Conservation (phyloP, 1,140 invertebrate species). For the Aphidius ervi region DNA sequence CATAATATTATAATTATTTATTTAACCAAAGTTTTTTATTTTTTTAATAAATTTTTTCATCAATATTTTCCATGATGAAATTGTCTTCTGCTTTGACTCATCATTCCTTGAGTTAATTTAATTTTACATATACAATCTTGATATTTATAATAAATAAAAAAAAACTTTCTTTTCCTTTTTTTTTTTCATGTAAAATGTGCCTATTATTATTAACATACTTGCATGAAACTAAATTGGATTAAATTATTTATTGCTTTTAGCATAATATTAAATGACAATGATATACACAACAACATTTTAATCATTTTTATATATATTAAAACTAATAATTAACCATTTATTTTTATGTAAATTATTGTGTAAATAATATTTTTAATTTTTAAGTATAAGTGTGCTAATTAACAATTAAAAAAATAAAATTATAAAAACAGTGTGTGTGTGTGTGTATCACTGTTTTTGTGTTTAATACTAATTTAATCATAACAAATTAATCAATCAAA, state of each 20-base stretch:
- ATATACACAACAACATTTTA: slow-evolving; percentile 12
- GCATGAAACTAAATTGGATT: neutral
- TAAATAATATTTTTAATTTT: slow-evolving; percentile 9
- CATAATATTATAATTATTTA: neutral
- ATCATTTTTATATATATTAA: neutral
- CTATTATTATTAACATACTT: too few relatives aligned
- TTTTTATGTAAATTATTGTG: slow-evolving; percentile 19
- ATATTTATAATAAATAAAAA: too few relatives aligned
- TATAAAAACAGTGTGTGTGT: neutral
- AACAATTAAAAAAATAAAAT: neutral
- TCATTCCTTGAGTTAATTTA: too few relatives aligned
- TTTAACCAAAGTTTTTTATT: too few relatives aligned
- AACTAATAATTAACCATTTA: slow-evolving; percentile 4
- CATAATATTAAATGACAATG: slow-evolving; percentile 12
- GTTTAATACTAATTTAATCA: slow-evolving; percentile 1
- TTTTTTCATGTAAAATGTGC: too few relatives aligned
- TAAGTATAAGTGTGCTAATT: neutral
- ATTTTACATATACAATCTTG: too few relatives aligned
- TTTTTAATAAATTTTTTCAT: too few relatives aligned
- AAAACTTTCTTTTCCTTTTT: too few relatives aligned
- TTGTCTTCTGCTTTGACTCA: too few relatives aligned
- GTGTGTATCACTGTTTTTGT: neutral
- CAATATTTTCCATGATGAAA: too few relatives aligned
- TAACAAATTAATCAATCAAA: neutral
- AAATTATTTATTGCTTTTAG: neutral